A percentile compares a stretch with the other conserved stretches of the same genome.
Evolutionary conservation across 2,113 vertebrate genomes (phyloP).

Genomic region (Sturnira hondurensis): DNA sequence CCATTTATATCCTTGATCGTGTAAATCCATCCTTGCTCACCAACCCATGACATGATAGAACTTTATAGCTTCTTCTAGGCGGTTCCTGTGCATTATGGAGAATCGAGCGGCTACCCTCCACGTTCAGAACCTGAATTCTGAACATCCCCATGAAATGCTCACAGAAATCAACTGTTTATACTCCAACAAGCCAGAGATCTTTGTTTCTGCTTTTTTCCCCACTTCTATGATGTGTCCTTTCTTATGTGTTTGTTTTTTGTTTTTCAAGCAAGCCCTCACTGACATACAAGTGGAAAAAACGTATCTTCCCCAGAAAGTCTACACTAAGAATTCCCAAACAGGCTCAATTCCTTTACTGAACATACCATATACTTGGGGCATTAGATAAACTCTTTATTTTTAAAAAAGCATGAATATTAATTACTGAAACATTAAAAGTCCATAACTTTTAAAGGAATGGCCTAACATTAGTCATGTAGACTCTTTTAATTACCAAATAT

Average conservation of each 20-base stretch:
- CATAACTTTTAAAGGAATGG: not conserved
- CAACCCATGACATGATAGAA: slow-evolving; percentile 36
- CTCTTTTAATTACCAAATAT: not conserved
- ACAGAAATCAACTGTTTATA: not conserved
- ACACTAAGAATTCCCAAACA: slow-evolving; percentile 18
- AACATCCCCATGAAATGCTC: not conserved
- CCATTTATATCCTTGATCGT: slow-evolving; percentile 31
- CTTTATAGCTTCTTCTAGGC: slow-evolving; percentile 35
- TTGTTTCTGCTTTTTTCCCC: not conserved
- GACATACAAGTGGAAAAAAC: not conserved
- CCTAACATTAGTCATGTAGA: not conserved
- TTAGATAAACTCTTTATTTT: not conserved
- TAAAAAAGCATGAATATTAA: not conserved
- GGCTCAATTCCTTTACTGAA: not conserved
- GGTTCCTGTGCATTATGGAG: not conserved
- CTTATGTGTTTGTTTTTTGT: not conserved
- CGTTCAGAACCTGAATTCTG: slow-evolving; percentile 10
- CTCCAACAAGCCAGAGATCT: not conserved
- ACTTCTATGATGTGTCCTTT: not conserved
- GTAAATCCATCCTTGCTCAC: slow-evolving; percentile 35
- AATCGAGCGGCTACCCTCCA: not conserved
- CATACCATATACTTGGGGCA: not conserved
- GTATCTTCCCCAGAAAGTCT: slow-evolving; percentile 7
- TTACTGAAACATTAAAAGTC: not conserved
- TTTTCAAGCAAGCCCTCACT: not conserved